These are phyloP conservation scores for Leptopterna dolabrata DNA, from an alignment of 2,888 invertebrate species.

Conservation along the genomic window DNA sequence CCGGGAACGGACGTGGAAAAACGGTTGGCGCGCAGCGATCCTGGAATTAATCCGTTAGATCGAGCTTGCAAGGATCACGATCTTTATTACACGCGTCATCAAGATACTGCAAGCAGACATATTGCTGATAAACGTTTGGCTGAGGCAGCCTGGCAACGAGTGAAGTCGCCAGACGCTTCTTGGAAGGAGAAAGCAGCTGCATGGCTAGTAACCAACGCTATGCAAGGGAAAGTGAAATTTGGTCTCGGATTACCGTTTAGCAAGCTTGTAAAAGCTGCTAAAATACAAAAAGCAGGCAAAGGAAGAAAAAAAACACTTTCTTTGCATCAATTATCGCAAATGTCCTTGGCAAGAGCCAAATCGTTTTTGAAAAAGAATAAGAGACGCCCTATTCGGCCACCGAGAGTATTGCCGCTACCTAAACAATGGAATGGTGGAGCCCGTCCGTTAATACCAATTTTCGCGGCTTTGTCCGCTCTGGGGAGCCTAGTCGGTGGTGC, in stretches of 20 bases:
- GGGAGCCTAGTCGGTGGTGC: constrained; percentile 63
- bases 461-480: constrained; percentile 65
- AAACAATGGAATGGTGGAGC: constrained; percentile 63
- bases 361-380: neutral
- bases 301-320: neutral
- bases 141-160: constrained; percentile 54
- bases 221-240: constrained; percentile 58
- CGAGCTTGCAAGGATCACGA: constrained; percentile 65
- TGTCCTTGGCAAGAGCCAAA: neutral
- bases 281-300: neutral
- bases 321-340: neutral
- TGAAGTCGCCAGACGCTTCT: constrained; percentile 48
- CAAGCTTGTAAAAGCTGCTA: neutral
- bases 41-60: constrained; percentile 65
- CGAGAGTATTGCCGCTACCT: neutral
- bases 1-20: constrained; percentile 55
- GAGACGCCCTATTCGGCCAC: neutral
- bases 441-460: constrained; percentile 64
- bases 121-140: constrained; percentile 50
- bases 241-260: constrained; percentile 44
- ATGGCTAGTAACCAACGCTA: constrained; percentile 55
- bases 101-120: constrained; percentile 50
- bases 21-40: constrained; percentile 65
- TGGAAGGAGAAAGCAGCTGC: constrained; percentile 55
- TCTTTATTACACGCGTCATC: constrained; percentile 63